A percentile compares a stretch with the other conserved stretches of the same genome.
Conservation (phyloP, 2,797 vertebrate genomes). For the Pangasius djambal region DNA sequence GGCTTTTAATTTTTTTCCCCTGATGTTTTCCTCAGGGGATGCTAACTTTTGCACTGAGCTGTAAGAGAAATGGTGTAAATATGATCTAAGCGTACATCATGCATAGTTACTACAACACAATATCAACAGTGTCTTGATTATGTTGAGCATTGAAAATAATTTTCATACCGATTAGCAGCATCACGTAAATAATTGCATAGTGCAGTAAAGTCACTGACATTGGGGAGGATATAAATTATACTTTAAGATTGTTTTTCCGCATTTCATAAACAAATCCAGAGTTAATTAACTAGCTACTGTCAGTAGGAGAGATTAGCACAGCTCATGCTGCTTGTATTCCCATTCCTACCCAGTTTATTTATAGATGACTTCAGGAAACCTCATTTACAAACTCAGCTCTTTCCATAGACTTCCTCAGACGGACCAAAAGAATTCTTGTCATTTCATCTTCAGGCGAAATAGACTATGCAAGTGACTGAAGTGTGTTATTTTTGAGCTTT, state of each 20-base stretch:
- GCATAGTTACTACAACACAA: background rate
- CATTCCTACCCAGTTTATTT: constrained; percentile 55
- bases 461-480: constrained; percentile 33
- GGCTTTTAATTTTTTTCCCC: background rate
- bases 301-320: constrained; percentile 58
- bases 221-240: constrained; percentile 43
- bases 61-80: constrained; percentile 1
- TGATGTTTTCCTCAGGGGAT: background rate
- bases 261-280: constrained; percentile 58
- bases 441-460: constrained; percentile 41
- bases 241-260: constrained; percentile 35
- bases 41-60: background rate
- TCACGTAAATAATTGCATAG: background rate
- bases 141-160: background rate
- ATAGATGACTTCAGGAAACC: constrained; percentile 49
- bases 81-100: background rate
- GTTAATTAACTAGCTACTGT: constrained; percentile 70
- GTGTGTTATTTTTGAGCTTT: constrained; percentile 1
- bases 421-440: constrained; percentile 9
- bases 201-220: constrained; percentile 33
- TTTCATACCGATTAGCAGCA: background rate
- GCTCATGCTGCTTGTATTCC: constrained; percentile 59
- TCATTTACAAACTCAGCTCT: constrained; percentile 44
- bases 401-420: constrained; percentile 28
- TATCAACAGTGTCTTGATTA: background rate